A percentile compares a stretch with the other conserved stretches of the same genome.
phyloP scores from a whole-genome alignment of 2,888 invertebrate genomes.

The Hypomecis atomaria region DNA sequence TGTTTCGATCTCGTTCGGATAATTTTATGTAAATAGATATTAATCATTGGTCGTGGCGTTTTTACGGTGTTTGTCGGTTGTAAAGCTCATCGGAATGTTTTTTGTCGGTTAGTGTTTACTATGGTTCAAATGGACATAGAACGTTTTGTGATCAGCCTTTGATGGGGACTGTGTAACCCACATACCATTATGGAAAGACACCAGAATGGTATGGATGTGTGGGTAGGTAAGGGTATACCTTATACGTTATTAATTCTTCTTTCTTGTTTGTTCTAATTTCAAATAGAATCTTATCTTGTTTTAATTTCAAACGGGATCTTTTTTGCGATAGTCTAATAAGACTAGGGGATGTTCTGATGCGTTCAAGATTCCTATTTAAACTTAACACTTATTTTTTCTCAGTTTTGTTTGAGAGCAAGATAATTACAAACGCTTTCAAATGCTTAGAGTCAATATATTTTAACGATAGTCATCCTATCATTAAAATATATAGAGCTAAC shows the following conservation, averaged over 20 bases:
- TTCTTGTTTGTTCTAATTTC: conserved; percentile 12
- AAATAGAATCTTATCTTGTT: conserved; percentile 10
- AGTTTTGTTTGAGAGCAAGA: no score
- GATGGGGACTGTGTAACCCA: conserved; percentile 61
- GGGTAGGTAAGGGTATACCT: conserved; percentile 82
- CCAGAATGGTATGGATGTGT: conserved; percentile 86
- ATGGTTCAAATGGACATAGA: conserved; percentile 49
- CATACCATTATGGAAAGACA: conserved; percentile 84
- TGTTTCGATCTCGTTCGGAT: conserved; percentile 73
- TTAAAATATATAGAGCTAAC: no score
- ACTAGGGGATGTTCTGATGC: not conserved
- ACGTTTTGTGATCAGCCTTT: conserved; percentile 52
- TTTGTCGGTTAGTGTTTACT: conserved; percentile 55
- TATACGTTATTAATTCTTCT: conserved; percentile 48
- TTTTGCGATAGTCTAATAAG: conserved; percentile 6
- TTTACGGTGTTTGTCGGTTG: conserved; percentile 64
- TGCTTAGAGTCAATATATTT: no score
- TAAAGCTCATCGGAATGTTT: conserved; percentile 61
- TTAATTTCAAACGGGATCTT: not conserved
- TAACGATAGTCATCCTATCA: no score
- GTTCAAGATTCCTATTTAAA: no score
- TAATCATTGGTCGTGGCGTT: conserved; percentile 75
- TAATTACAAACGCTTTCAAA: no score
- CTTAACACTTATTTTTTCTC: no score
- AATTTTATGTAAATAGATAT: conserved; percentile 81